phyloP scores from a whole-genome alignment of 2,797 vertebrate species.

The Fistularia commersonii region DNA sequence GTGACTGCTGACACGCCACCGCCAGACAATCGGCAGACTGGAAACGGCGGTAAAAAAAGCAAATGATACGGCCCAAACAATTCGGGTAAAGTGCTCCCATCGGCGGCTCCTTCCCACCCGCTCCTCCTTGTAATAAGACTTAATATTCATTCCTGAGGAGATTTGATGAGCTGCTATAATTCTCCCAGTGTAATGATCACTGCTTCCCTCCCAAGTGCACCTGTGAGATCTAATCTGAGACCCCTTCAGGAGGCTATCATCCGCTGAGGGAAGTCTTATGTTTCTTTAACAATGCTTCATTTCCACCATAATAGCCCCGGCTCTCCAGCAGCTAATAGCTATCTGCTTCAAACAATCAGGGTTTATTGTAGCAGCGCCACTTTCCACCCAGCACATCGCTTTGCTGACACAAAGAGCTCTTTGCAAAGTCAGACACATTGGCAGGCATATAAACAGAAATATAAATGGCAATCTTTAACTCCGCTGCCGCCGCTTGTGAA shows the following conservation, averaged over 20 bases:
- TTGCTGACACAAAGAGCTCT: slow-evolving; percentile 28
- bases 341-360: slow-evolving; percentile 67
- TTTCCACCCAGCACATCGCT: slow-evolving; percentile 17
- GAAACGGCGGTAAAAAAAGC: slow-evolving; percentile 35
- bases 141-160: slow-evolving; percentile 60
- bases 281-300: slow-evolving; percentile 72
- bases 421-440: slow-evolving; percentile 4
- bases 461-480: too few relatives aligned
- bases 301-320: slow-evolving; percentile 66
- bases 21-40: slow-evolving; percentile 17
- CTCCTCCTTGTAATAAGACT: slow-evolving; percentile 50
- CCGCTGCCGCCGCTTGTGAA: too few relatives aligned
- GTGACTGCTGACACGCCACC: neutral
- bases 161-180: slow-evolving; percentile 67
- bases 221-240: slow-evolving; percentile 69
- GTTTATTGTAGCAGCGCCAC: slow-evolving; percentile 45
- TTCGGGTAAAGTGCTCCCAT: slow-evolving; percentile 58
- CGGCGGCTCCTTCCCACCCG: slow-evolving; percentile 30
- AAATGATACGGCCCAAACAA: slow-evolving; percentile 33
- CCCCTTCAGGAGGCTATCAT: slow-evolving; percentile 63
- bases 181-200: slow-evolving; percentile 53
- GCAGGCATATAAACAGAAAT: slow-evolving; percentile 11
- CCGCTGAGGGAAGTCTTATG: slow-evolving; percentile 57
- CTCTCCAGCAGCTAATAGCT: slow-evolving; percentile 58
- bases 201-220: slow-evolving; percentile 54